phyloP scores from a whole-genome alignment of 2,888 invertebrate genomes.

The Nemapogon koenigi region DNA sequence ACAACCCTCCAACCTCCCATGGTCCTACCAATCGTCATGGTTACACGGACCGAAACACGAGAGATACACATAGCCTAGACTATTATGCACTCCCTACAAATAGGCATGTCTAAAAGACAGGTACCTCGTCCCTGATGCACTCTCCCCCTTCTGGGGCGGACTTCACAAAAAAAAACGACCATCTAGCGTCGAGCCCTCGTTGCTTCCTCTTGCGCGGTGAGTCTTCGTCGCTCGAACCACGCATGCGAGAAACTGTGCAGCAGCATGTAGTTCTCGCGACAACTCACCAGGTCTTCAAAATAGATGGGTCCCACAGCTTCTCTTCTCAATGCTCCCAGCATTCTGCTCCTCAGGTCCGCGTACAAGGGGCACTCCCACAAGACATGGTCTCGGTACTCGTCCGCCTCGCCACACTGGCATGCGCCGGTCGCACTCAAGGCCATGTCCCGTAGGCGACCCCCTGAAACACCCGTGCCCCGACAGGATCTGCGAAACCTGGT shows the following conservation, averaged over 20 bases:
- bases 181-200: no score
- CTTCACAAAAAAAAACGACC: no score
- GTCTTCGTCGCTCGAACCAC: slow-evolving; percentile 2
- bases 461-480: slow-evolving; percentile 5
- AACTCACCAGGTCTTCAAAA: slow-evolving; percentile 7
- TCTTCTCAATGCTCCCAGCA: background rate
- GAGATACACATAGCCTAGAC: no score
- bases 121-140: no score
- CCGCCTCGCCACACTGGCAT: background rate
- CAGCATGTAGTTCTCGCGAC: background rate
- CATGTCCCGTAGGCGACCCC: no score
- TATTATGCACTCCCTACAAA: no score
- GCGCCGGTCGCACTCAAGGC: background rate
- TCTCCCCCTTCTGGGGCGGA: no score
- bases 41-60: no score
- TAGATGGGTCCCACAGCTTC: slow-evolving; percentile 6
- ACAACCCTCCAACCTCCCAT: no score
- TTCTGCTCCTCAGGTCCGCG: background rate
- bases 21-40: no score
- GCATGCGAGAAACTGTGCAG: slow-evolving; percentile 6
- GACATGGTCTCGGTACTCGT: background rate
- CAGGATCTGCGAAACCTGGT: slow-evolving; percentile 1
- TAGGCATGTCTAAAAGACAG: no score
- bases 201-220: background rate
- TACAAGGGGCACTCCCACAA: background rate